phyloP scores from a whole-genome alignment of 2,797 vertebrate genomes.

The Agapornis canus region DNA sequence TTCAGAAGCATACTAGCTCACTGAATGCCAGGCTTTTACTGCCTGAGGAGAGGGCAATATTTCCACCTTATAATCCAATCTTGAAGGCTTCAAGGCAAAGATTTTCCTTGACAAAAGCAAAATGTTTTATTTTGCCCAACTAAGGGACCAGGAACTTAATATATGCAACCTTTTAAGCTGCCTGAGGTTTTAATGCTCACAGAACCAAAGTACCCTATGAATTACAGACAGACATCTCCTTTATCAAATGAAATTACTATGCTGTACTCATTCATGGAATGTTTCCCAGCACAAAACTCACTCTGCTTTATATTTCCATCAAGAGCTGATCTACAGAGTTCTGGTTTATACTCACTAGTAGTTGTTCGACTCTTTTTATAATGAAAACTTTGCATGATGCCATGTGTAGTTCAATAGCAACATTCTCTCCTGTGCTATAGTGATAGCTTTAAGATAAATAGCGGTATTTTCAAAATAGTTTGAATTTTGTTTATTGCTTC shows the following conservation, averaged over 20 bases:
- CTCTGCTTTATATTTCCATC: slow-evolving; percentile 15
- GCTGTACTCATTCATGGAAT: neutral
- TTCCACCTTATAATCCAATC: neutral
- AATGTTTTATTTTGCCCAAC: slow-evolving; percentile 26
- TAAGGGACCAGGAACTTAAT: neutral
- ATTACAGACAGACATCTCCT: neutral
- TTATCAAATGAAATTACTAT: slow-evolving; percentile 3
- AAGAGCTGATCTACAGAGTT: neutral
- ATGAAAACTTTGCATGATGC: neutral
- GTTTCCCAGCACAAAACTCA: neutral
- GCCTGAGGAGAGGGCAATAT: neutral
- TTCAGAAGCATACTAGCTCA: neutral
- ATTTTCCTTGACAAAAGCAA: slow-evolving; percentile 4
- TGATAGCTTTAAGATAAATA: slow-evolving; percentile 32
- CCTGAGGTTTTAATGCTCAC: neutral
- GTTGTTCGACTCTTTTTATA: neutral
- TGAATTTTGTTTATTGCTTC: slow-evolving; percentile 33
- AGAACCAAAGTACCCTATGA: slow-evolving; percentile 2
- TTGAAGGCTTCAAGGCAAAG: neutral
- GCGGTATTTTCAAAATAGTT: neutral
- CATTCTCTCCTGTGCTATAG: neutral
- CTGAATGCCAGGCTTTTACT: neutral
- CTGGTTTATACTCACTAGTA: neutral
- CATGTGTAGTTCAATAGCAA: neutral
- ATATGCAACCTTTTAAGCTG: slow-evolving; percentile 10